Conservation (phyloP, 2,797 vertebrate genomes). For the Otus scops region DNA sequence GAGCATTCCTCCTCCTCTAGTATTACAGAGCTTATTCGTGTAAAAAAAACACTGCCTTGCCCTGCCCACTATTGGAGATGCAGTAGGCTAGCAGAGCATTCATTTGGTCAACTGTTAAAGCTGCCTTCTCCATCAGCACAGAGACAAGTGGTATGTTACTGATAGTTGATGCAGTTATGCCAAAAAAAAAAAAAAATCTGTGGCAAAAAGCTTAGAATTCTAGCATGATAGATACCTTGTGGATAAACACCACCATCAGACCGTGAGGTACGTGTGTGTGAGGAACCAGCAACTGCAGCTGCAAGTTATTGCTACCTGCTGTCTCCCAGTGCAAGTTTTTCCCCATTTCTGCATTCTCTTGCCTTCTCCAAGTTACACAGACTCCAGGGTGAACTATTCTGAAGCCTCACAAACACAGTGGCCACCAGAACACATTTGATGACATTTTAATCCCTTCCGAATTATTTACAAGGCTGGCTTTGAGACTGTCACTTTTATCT, state of each 20-base stretch:
- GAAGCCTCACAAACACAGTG: neutral
- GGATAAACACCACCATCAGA: neutral
- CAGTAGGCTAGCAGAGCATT: neutral
- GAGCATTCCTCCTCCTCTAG: neutral
- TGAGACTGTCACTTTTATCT: neutral
- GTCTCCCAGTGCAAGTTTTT: neutral
- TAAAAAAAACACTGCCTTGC: neutral
- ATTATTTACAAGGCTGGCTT: constrained; percentile 24
- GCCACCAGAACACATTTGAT: neutral
- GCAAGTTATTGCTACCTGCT: constrained; percentile 23
- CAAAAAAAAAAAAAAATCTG: neutral
- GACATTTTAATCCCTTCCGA: neutral
- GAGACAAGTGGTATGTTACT: neutral
- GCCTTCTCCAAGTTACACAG: neutral
- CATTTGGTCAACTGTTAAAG: neutral
- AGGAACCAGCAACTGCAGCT: constrained; percentile 9
- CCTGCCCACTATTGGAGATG: neutral
- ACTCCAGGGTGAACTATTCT: neutral
- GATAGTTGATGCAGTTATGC: neutral
- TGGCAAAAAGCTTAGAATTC: neutral
- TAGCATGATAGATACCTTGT: neutral
- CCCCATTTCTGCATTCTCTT: neutral
- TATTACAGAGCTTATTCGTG: neutral
- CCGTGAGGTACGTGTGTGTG: neutral
- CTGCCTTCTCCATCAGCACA: neutral